A percentile compares a stretch with the other conserved stretches of the same genome.
Conservation (phyloP, 2,888 invertebrate genomes). For the Cephus pygmeus region DNA sequence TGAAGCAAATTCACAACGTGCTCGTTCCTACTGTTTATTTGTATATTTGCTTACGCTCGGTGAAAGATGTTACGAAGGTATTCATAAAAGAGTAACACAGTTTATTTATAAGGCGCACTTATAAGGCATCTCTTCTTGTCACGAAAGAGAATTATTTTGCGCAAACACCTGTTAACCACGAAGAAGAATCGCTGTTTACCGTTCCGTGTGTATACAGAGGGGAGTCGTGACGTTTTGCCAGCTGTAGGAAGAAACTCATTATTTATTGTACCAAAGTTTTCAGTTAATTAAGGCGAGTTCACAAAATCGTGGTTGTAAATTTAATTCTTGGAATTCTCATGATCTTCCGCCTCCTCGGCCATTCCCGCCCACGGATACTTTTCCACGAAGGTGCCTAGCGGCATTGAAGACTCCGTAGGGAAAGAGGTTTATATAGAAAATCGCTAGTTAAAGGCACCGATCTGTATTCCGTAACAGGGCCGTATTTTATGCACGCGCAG, state of each 20-base stretch:
- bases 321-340: background rate
- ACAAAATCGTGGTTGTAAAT: background rate
- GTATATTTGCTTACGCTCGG: background rate
- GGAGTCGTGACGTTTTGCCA: background rate
- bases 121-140: background rate
- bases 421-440: background rate
- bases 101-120: background rate
- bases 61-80: background rate
- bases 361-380: background rate
- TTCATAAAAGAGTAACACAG: background rate
- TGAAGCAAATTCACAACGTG: background rate
- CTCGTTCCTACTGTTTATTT: background rate
- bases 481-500: background rate
- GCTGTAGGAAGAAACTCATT: background rate
- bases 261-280: slow-evolving; percentile 12
- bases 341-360: background rate
- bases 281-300: slow-evolving; percentile 5
- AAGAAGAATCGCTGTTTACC: background rate
- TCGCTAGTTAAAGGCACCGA: background rate
- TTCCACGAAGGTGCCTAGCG: background rate
- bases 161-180: slow-evolving; percentile 3
- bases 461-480: background rate
- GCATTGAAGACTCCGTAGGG: background rate
- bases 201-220: background rate
- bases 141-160: background rate